Conservation (phyloP, 1,140 invertebrate genomes). For the Manduca sexta region DNA sequence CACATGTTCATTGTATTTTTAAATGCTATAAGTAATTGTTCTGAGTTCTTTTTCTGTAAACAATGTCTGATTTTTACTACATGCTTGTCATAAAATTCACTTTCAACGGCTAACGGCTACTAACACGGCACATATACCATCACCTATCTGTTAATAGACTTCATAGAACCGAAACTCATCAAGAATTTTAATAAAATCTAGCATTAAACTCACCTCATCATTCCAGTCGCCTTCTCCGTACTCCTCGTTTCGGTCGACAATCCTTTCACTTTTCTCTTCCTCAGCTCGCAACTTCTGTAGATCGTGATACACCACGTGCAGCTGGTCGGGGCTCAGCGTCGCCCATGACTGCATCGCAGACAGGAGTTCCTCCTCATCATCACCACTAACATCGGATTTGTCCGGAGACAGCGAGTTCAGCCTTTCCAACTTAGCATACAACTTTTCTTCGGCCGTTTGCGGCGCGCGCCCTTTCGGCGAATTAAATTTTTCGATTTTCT, state of each 20-base stretch:
- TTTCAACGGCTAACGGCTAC: no score
- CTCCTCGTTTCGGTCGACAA: constrained; percentile 27
- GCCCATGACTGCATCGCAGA: constrained; percentile 49
- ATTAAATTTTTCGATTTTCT: constrained; percentile 49
- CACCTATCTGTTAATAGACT: not conserved
- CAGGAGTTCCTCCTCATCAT: constrained; percentile 51
- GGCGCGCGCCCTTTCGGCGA: constrained; percentile 11
- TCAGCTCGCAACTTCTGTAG: constrained; percentile 38
- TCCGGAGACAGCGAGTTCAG: constrained; percentile 41
- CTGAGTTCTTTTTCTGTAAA: no score
- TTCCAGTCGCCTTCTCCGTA: constrained; percentile 40
- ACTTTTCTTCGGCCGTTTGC: constrained; percentile 23
- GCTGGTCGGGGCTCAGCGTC: constrained; percentile 36
- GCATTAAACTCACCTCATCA: constrained; percentile 46
- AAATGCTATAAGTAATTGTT: no score
- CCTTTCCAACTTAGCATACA: constrained; percentile 46
- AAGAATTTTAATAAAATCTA: not conserved
- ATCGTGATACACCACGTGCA: constrained; percentile 37
- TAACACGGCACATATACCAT: no score
- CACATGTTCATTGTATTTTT: no score
- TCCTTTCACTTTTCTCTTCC: constrained; percentile 30
- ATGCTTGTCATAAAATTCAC: no score
- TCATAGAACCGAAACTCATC: not conserved
- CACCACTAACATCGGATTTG: constrained; percentile 20
- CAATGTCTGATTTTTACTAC: no score